Percentiles rank a stretch among this genome's conserved stretches.
Evolutionary conservation across 2,797 vertebrate genomes (phyloP).

Genomic region (Octomys mimax): DNA sequence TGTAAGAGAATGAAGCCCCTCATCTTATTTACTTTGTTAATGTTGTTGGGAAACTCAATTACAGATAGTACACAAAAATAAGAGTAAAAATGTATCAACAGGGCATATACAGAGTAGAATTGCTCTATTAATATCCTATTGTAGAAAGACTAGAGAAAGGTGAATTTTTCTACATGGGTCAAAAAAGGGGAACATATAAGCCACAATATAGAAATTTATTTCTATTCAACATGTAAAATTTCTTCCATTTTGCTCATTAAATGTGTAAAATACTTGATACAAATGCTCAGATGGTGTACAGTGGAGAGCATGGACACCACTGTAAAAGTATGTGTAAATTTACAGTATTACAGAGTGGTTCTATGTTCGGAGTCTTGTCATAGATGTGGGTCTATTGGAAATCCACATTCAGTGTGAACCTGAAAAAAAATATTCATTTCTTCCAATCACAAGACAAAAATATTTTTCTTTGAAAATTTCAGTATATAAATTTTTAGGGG

Average conservation of each 20-base stretch:
- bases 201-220: not conserved
- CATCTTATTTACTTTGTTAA: not conserved
- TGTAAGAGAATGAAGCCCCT: not conserved
- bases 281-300: not conserved
- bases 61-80: not conserved
- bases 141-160: not conserved
- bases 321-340: not conserved
- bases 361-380: not conserved
- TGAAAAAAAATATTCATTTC: not conserved
- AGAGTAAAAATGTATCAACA: not conserved
- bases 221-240: not conserved
- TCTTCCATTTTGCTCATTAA: not conserved
- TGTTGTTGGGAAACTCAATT: not conserved
- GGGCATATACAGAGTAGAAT: rapidly evolving
- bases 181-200: not conserved
- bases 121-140: not conserved
- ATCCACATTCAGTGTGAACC: not conserved
- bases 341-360: not conserved
- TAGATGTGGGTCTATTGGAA: not conserved
- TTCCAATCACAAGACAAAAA: not conserved
- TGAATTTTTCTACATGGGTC: not conserved
- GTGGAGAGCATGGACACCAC: not conserved
- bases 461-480: not conserved
- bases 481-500: not conserved
- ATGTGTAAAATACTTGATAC: not conserved